These are phyloP conservation scores for Papilio protenor DNA, from an alignment of 2,888 invertebrate species.

Conservation along the genomic window DNA sequence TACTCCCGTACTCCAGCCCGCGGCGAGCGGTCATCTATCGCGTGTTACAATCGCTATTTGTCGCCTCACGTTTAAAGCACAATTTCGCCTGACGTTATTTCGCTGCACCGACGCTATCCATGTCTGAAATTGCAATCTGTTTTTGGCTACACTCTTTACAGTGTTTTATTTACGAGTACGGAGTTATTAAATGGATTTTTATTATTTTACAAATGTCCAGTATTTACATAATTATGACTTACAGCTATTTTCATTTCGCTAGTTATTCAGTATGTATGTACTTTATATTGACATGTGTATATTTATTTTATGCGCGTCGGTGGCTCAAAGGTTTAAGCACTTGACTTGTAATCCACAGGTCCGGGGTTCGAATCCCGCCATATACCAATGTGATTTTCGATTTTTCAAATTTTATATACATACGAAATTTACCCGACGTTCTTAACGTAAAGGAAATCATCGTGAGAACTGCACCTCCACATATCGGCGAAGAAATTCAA, in stretches of 20 bases:
- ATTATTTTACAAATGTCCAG: not conserved
- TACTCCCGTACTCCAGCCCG: not conserved
- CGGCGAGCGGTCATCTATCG: conserved; percentile 21
- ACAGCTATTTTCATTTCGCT: not conserved
- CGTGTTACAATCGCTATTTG: conserved; percentile 23
- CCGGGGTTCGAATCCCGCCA: no score
- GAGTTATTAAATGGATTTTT: not conserved
- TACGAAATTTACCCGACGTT: no score
- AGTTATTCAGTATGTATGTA: not conserved
- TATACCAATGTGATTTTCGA: no score
- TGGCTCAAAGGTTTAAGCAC: no score
- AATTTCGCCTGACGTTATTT: conserved; percentile 8
- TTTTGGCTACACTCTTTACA: conserved; percentile 7
- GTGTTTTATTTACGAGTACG: not conserved
- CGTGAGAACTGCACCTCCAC: no score
- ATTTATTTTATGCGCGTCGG: no score
- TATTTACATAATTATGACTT: not conserved
- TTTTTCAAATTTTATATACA: no score
- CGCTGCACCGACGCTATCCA: conserved; percentile 5
- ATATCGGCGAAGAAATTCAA: no score
- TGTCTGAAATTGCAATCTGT: conserved; percentile 9
- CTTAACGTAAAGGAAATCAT: no score
- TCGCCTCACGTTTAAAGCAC: conserved; percentile 17
- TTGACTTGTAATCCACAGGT: no score
- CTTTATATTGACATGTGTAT: not conserved